phyloP scores from a whole-genome alignment of 2,888 invertebrate genomes.

The Quadriops clusia region DNA sequence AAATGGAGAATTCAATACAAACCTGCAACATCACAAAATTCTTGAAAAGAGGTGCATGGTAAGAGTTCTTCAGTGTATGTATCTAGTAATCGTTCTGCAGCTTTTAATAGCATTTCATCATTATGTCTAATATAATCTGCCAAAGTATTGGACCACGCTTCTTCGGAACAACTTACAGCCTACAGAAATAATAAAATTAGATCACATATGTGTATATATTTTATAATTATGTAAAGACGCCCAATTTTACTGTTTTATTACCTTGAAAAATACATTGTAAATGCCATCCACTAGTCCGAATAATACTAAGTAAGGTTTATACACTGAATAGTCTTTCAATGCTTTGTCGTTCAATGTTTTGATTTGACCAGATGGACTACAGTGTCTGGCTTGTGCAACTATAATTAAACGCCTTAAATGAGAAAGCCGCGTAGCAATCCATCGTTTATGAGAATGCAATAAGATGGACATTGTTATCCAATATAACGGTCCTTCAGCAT shows the following conservation, averaged over 20 bases:
- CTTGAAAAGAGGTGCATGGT: conserved; percentile 79
- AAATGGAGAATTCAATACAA: background rate
- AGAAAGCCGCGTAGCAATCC: conserved; percentile 58
- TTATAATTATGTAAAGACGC: conserved; percentile 1
- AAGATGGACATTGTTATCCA: conserved; percentile 71
- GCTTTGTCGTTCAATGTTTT: conserved; percentile 41
- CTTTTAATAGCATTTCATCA: conserved; percentile 81
- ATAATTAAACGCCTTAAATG: conserved; percentile 68
- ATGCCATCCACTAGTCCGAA: conserved; percentile 77
- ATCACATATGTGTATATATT: conserved; percentile 3
- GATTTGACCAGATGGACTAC: conserved; percentile 50
- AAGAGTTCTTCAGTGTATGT: conserved; percentile 80
- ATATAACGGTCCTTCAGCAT: conserved; percentile 87
- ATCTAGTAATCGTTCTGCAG: conserved; percentile 70
- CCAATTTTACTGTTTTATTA: conserved; percentile 33
- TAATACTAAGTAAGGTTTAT: conserved; percentile 77
- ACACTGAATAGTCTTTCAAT: conserved; percentile 60
- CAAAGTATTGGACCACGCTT: conserved; percentile 80
- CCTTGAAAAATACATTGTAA: conserved; percentile 78
- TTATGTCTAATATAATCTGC: conserved; percentile 91
- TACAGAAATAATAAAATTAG: conserved; percentile 32
- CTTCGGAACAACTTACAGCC: conserved; percentile 59
- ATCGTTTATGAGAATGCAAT: conserved; percentile 64
- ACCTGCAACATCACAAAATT: conserved; percentile 90
- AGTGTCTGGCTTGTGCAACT: conserved; percentile 62